Evolutionary conservation across 2,113 vertebrate species (phyloP).

Genomic region (Chrysemys picta): DNA sequence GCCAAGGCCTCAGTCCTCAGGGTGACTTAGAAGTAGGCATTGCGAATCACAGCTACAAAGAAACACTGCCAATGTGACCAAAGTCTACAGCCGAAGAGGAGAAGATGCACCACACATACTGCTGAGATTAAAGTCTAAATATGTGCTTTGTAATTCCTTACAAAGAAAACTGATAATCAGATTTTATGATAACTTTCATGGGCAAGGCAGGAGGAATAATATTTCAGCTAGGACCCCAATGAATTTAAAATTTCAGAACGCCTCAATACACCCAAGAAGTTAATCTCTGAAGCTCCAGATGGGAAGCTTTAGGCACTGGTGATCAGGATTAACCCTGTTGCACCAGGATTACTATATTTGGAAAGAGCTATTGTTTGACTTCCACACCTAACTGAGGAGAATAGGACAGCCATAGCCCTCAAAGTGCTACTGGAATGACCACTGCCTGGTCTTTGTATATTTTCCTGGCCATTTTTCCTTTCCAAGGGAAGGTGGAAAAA

Average conservation of each 20-base stretch:
- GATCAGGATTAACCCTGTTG: neutral
- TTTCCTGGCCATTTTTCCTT: neutral
- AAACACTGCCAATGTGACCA: neutral
- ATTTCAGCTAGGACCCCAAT: neutral
- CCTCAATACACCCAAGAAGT: neutral
- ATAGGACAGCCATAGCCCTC: neutral
- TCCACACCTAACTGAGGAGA: neutral
- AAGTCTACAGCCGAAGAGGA: neutral
- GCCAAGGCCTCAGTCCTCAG: neutral
- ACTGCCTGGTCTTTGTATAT: neutral
- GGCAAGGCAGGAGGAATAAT: neutral
- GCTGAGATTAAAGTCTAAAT: neutral
- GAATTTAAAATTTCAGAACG: neutral
- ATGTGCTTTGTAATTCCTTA: neutral
- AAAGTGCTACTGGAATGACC: neutral
- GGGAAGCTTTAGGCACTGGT: neutral
- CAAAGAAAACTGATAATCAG: neutral
- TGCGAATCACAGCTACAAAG: neutral
- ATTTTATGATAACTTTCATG: neutral
- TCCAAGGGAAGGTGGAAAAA: neutral
- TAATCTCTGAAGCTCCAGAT: neutral
- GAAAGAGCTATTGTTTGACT: neutral
- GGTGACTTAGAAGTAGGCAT: neutral
- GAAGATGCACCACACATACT: neutral
- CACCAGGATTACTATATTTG: neutral